Percentiles rank a stretch among this genome's conserved stretches.
These are phyloP conservation scores for Nyctalus aviator DNA, from an alignment of 2,797 vertebrate genomes.

Conservation along the genomic window DNA sequence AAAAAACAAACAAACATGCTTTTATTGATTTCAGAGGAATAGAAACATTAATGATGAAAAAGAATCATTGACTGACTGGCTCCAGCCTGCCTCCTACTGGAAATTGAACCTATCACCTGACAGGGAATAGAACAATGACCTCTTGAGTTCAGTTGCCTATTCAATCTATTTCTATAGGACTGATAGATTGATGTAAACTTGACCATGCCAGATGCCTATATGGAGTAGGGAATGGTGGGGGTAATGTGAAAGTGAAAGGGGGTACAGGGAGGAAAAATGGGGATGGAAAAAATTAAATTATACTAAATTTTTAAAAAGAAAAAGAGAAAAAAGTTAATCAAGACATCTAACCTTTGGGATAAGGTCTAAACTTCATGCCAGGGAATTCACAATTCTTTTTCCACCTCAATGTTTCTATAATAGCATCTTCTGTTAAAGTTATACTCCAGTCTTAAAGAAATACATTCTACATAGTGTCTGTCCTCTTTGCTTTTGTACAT, in stretches of 20 bases:
- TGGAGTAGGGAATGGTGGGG: not conserved
- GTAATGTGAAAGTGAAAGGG: not conserved
- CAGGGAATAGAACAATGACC: too few species aligned
- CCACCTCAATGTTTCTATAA: not conserved
- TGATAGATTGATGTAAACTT: not conserved
- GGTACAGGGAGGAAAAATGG: not conserved
- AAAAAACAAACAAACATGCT: too few species aligned
- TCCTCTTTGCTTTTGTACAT: not conserved
- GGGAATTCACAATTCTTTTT: not conserved
- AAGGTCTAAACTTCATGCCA: not conserved
- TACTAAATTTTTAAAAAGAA: not conserved
- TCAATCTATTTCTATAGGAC: not conserved
- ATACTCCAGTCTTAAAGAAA: not conserved
- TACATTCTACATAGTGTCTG: not conserved
- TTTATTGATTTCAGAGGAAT: too few species aligned
- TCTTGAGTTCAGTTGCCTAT: too few species aligned
- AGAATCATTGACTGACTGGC: too few species aligned
- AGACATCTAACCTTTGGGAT: not conserved
- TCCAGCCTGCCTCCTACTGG: too few species aligned
- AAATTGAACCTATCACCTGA: too few species aligned
- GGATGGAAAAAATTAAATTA: not conserved
- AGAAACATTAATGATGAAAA: too few species aligned
- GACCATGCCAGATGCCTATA: not conserved
- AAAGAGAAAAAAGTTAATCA: not conserved
- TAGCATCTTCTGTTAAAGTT: not conserved